phyloP scores from a whole-genome alignment of 1,140 invertebrate genomes.

The Aphaenogaster ashmeadi region DNA sequence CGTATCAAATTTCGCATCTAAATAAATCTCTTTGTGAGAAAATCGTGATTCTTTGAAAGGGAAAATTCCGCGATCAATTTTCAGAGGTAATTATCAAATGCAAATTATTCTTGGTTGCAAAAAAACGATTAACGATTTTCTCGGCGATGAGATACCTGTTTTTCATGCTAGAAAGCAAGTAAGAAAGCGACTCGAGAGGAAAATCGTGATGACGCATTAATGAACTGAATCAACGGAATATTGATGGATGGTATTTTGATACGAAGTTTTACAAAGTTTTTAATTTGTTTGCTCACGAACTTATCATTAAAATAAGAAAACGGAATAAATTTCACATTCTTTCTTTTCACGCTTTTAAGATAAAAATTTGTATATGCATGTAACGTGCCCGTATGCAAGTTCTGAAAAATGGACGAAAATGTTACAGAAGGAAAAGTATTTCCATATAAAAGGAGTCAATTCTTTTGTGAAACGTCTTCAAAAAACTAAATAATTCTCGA shows the following conservation, averaged over 20 bases:
- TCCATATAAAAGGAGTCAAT: not conserved
- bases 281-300: slow-evolving; percentile 5
- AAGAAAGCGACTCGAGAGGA: slow-evolving; percentile 20
- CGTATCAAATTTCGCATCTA: not conserved
- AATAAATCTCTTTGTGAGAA: not conserved
- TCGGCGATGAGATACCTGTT: not conserved
- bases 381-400: not conserved
- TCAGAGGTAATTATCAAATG: slow-evolving; percentile 27
- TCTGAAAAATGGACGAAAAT: not conserved
- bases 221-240: not conserved
- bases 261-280: slow-evolving; percentile 10
- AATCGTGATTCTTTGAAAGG: not conserved
- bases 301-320: not conserved
- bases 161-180: not conserved
- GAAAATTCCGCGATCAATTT: not conserved
- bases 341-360: not conserved
- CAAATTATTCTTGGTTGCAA: slow-evolving; percentile 21
- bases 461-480: not conserved
- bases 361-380: not conserved
- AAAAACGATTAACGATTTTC: not conserved
- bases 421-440: not conserved
- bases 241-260: slow-evolving; percentile 19
- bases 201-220: slow-evolving; percentile 43
- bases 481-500: not conserved
- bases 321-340: not conserved